phyloP scores from a whole-genome alignment of 2,113 vertebrate species.

The Thinocorus orbignyianus region DNA sequence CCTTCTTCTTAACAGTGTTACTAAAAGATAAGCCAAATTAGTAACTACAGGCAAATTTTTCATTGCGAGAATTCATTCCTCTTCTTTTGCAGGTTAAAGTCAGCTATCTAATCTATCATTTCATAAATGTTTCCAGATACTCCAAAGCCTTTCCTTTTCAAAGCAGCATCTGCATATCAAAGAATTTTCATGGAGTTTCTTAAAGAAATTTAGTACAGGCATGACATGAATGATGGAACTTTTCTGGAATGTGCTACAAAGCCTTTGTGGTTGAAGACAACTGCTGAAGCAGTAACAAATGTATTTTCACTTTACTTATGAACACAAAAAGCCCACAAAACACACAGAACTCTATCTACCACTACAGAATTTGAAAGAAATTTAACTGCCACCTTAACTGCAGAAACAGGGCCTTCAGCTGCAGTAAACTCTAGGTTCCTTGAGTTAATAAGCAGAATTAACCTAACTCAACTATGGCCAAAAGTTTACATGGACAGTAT shows the following conservation, averaged over 20 bases:
- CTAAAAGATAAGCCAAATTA: background rate
- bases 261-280: background rate
- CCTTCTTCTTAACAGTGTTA: background rate
- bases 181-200: background rate
- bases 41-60: background rate
- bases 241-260: conserved; percentile 21
- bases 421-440: background rate
- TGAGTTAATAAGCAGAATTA: background rate
- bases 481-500: background rate
- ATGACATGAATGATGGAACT: background rate
- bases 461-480: background rate
- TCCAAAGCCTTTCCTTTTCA: conserved; percentile 8
- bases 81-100: background rate
- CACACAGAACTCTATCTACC: background rate
- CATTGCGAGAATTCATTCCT: background rate
- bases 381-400: background rate
- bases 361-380: background rate
- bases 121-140: conserved; percentile 30
- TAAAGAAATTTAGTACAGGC: background rate
- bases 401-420: background rate
- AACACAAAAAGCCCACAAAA: background rate
- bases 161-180: conserved; percentile 8
- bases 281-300: background rate
- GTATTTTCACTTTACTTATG: background rate
- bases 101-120: background rate